Conservation (phyloP, 64 coral and sea anemone species). For the Anthopleura sola region DNA sequence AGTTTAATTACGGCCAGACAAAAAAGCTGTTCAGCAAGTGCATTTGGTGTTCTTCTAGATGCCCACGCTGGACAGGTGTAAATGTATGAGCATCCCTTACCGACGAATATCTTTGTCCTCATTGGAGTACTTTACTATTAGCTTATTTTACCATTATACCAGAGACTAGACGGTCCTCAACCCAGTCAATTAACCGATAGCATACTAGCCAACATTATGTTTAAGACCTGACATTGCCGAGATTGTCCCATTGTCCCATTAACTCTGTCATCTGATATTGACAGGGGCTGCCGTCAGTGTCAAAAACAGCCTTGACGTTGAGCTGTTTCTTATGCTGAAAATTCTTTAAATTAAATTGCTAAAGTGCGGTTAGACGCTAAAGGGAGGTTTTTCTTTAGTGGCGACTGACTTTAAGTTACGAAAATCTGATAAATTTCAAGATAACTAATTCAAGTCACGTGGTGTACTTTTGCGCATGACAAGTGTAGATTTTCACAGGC, state of each 20-base stretch:
- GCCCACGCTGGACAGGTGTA: neutral
- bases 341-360: neutral
- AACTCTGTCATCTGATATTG: neutral
- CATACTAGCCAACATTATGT: conserved; percentile 4
- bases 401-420: neutral
- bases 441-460: too few species aligned
- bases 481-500: neutral
- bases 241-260: neutral
- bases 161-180: neutral
- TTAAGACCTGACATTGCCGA: neutral
- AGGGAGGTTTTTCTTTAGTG: neutral
- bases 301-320: neutral
- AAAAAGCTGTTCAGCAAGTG: neutral
- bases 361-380: neutral
- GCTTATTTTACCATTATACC: neutral
- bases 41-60: neutral
- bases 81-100: neutral
- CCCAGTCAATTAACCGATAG: neutral
- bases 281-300: neutral
- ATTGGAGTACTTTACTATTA: conserved; percentile 2
- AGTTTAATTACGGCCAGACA: neutral
- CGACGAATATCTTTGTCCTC: neutral
- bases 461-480: too few species aligned
- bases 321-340: neutral
- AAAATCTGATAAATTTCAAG: too few species aligned